These are phyloP conservation scores for Thamnophis sirtalis DNA, from an alignment of 2,113 vertebrate genomes.

Conservation along the genomic window DNA sequence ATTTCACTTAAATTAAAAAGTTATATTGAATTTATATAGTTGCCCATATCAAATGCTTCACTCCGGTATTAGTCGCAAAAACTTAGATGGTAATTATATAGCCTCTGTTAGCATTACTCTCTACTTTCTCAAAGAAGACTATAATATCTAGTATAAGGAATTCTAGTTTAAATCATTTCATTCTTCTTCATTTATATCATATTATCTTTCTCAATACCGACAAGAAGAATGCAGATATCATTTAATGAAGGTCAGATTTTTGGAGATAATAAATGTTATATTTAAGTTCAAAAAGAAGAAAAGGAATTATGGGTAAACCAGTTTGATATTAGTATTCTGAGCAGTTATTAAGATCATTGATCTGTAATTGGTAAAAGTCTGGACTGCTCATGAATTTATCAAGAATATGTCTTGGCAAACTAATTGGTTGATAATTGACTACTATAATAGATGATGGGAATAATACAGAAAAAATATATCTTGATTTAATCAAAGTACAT, in stretches of 20 bases:
- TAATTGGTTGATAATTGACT: neutral
- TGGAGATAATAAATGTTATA: neutral
- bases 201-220: neutral
- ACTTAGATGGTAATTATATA: neutral
- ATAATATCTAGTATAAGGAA: neutral
- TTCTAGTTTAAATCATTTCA: neutral
- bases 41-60: neutral
- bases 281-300: neutral
- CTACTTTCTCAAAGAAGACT: neutral
- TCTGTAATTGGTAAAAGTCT: neutral
- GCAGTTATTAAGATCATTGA: neutral
- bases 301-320: neutral
- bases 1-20: constrained; percentile 30
- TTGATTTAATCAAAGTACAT: neutral
- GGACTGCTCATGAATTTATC: neutral
- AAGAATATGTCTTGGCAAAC: neutral
- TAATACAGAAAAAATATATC: neutral
- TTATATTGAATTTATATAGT: neutral
- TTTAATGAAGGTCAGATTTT: neutral
- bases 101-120: neutral
- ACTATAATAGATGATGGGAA: neutral
- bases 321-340: neutral
- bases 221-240: neutral
- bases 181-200: neutral
- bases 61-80: neutral